A percentile compares a stretch with the other conserved stretches of the same genome.
Conservation (phyloP, 2,113 vertebrate species). For the Entomyzon cyanotis region DNA sequence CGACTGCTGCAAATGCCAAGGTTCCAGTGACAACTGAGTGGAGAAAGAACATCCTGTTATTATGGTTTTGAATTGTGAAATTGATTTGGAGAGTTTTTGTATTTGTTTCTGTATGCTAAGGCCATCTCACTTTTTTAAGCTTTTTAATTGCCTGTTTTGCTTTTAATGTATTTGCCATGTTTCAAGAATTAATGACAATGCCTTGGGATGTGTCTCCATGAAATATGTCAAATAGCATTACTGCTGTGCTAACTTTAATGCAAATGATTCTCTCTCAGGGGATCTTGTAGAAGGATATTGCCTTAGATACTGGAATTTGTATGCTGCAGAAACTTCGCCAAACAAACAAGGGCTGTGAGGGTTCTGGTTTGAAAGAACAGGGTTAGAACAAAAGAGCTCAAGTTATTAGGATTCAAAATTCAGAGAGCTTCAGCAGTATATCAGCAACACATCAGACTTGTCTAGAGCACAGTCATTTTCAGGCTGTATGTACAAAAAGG, state of each 20-base stretch:
- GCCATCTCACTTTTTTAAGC: not conserved
- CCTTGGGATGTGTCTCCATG: not conserved
- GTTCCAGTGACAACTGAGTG: slow-evolving; percentile 24
- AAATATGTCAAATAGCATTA: slow-evolving; percentile 20
- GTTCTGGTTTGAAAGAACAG: not conserved
- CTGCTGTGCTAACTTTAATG: not conserved
- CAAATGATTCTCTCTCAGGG: not conserved
- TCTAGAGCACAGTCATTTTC: not conserved
- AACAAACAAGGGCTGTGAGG: not conserved
- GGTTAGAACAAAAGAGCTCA: not conserved
- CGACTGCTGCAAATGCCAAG: slow-evolving; percentile 22
- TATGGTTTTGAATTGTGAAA: slow-evolving; percentile 28
- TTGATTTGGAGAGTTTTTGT: not conserved
- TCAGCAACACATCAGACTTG: not conserved
- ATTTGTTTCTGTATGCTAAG: slow-evolving; percentile 39
- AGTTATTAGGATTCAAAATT: not conserved
- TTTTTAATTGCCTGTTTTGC: slow-evolving; percentile 34
- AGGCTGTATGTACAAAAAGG: not conserved
- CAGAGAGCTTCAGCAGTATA: not conserved
- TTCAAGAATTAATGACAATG: slow-evolving; percentile 28
- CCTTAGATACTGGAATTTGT: not conserved
- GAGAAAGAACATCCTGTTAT: slow-evolving; percentile 5
- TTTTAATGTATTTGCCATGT: slow-evolving; percentile 10
- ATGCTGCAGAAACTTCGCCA: not conserved
- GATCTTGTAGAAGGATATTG: not conserved